phyloP scores from a whole-genome alignment of 2,888 invertebrate species.

The Lymantria dispar region DNA sequence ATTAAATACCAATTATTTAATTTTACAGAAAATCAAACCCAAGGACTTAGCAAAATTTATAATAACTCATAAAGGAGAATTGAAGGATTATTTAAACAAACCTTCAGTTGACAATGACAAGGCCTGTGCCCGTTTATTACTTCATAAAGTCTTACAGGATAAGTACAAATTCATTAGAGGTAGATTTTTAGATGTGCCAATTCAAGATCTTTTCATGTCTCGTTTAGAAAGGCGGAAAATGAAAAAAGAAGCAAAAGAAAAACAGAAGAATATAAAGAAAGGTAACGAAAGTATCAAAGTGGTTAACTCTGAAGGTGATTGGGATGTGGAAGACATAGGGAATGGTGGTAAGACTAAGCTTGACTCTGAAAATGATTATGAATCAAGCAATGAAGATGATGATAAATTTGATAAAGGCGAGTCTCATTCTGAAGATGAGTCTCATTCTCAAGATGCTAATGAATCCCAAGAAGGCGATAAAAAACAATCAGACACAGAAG shows the following conservation, averaged over 20 bases:
- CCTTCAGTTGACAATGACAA: slow-evolving; percentile 61
- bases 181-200: slow-evolving; percentile 62
- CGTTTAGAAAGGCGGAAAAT: slow-evolving; percentile 63
- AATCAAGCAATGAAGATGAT: slow-evolving; percentile 19
- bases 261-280: slow-evolving; percentile 58
- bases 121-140: slow-evolving; percentile 65
- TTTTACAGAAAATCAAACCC: slow-evolving; percentile 72
- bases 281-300: slow-evolving; percentile 39
- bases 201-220: slow-evolving; percentile 71
- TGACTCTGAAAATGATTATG: slow-evolving; percentile 12
- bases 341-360: slow-evolving; percentile 20
- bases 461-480: background rate
- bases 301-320: slow-evolving; percentile 54
- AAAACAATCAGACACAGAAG: background rate
- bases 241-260: slow-evolving; percentile 65
- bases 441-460: background rate
- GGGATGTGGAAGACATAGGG: slow-evolving; percentile 54
- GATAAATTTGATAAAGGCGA: slow-evolving; percentile 7
- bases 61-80: slow-evolving; percentile 60
- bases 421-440: background rate
- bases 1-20: background rate
- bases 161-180: slow-evolving; percentile 63
- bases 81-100: slow-evolving; percentile 60
- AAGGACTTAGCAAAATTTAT: slow-evolving; percentile 68
- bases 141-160: slow-evolving; percentile 65